Evolutionary conservation across 2,113 vertebrate genomes (phyloP).

Genomic region (Trogon surrucura): DNA sequence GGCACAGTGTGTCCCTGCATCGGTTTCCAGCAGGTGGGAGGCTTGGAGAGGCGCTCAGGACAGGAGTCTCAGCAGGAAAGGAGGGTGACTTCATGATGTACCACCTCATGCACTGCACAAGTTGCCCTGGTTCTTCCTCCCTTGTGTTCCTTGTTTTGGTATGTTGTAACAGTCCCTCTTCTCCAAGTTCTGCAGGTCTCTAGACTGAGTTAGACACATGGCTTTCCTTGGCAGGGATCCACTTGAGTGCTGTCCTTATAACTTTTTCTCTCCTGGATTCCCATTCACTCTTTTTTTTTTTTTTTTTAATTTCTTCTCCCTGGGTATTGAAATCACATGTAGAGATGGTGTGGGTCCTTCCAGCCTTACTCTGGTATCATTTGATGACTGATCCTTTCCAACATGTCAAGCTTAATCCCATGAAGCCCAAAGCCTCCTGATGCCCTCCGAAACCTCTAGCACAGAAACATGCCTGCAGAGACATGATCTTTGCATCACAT

Average conservation of each 20-base stretch:
- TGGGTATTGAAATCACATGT: not conserved
- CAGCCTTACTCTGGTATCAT: not conserved
- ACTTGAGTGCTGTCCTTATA: not conserved
- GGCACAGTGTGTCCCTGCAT: too few relatives aligned
- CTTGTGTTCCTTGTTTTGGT: not conserved
- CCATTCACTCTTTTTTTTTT: not conserved
- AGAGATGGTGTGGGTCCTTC: not conserved
- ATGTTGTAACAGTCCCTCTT: not conserved
- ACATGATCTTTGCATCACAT: accelerated
- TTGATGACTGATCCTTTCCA: not conserved
- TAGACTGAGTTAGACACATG: not conserved
- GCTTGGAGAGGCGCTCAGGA: not conserved
- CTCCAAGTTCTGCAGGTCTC: not conserved
- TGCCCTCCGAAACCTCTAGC: not conserved
- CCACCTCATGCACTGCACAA: not conserved
- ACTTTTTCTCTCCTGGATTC: not conserved
- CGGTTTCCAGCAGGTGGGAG: not conserved
- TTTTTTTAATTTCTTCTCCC: not conserved
- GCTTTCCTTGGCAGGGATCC: not conserved
- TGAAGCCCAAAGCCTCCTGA: not conserved
- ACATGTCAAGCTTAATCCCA: not conserved
- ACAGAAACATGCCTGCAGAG: not conserved
- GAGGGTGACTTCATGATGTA: not conserved
- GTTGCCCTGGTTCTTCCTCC: not conserved
- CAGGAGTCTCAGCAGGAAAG: not conserved